phyloP scores from a whole-genome alignment of 2,888 invertebrate genomes.

The Torymus texanus region DNA sequence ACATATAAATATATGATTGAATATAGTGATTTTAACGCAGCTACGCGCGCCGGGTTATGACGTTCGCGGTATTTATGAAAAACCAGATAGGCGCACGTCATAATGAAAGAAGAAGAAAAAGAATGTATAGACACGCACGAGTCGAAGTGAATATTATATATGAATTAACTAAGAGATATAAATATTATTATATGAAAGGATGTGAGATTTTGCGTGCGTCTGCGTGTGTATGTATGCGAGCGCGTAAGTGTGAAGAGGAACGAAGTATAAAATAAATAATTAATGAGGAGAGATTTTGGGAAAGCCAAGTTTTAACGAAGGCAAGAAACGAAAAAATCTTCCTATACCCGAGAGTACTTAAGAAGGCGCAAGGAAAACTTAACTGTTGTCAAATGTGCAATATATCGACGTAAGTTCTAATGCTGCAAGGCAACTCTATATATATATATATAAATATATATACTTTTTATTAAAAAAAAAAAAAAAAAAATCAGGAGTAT shows the following conservation, averaged over 20 bases:
- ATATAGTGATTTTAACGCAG: slow-evolving; percentile 53
- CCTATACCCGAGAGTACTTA: slow-evolving; percentile 72
- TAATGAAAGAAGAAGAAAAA: slow-evolving; percentile 23
- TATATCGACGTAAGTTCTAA: slow-evolving; percentile 73
- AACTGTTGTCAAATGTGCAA: slow-evolving; percentile 76
- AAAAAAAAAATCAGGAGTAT: too few relatives aligned
- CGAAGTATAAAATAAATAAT: background rate
- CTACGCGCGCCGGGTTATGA: slow-evolving; percentile 8
- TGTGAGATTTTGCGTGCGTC: background rate
- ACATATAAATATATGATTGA: slow-evolving; percentile 37
- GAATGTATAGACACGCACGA: slow-evolving; percentile 50
- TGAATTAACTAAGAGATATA: slow-evolving; percentile 55
- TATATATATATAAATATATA: slow-evolving; percentile 23
- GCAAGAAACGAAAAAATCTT: slow-evolving; percentile 63
- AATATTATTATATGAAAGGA: slow-evolving; percentile 54
- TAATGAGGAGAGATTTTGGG: slow-evolving; percentile 17
- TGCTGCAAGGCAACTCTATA: slow-evolving; percentile 62
- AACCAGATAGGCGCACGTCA: slow-evolving; percentile 21
- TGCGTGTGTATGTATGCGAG: slow-evolving; percentile 10
- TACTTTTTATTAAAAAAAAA: slow-evolving; percentile 66
- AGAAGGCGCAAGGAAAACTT: slow-evolving; percentile 62
- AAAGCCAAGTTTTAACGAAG: slow-evolving; percentile 6
- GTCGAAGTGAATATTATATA: slow-evolving; percentile 49
- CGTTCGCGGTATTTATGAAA: slow-evolving; percentile 8
- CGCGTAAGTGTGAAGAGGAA: background rate